Evolutionary conservation across 2,797 vertebrate species (phyloP).

Genomic region (Leucoraja ocellata): DNA sequence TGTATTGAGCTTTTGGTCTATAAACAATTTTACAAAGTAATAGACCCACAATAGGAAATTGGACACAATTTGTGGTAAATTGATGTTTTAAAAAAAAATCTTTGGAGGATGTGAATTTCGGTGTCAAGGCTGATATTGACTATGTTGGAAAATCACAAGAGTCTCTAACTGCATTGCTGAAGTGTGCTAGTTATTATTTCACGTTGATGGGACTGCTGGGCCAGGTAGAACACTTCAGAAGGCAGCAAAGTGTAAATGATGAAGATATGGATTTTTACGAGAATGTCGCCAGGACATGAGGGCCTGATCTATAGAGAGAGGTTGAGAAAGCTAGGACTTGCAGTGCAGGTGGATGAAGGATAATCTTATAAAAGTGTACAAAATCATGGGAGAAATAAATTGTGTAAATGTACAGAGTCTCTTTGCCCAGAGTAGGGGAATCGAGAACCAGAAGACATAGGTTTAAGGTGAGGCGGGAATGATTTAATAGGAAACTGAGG

Average conservation of each 20-base stretch:
- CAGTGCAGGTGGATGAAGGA: no score
- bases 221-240: not conserved
- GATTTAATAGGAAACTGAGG: no score
- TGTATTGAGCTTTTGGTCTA: not conserved
- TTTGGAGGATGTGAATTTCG: not conserved
- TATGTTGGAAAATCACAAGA: no score
- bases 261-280: not conserved
- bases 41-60: not conserved
- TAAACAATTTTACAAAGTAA: not conserved
- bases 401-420: no score
- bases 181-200: not conserved
- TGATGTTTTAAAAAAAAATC: not conserved
- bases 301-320: no score
- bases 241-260: not conserved
- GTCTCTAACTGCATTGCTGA: not conserved
- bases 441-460: no score
- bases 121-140: not conserved
- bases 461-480: no score
- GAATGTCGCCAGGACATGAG: no score
- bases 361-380: no score
- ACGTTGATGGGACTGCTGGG: not conserved
- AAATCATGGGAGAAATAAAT: no score
- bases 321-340: no score
- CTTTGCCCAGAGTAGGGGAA: no score
- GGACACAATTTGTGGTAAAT: not conserved